These are phyloP conservation scores for Apostichopus parvimensis DNA, from an alignment of 35 echinoderm and acorn worm genomes.

Conservation along the genomic window DNA sequence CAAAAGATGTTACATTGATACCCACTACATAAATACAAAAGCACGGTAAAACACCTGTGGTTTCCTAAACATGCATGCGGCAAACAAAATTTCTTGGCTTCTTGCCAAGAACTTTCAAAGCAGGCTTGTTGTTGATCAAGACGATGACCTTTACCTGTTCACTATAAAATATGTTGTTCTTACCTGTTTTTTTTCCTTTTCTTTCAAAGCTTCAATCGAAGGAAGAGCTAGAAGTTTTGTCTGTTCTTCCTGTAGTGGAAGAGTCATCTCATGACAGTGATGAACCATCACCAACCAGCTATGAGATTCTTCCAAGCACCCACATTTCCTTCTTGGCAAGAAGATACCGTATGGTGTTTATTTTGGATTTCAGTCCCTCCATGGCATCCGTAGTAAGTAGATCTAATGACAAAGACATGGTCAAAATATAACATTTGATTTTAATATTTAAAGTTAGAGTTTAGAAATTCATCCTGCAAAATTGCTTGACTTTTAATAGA, in stretches of 20 bases:
- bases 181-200: neutral
- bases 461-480: neutral
- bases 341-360: constrained; percentile 81
- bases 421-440: neutral
- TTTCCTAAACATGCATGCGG: too few relatives aligned
- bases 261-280: neutral
- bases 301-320: constrained; percentile 72
- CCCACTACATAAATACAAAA: too few relatives aligned
- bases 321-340: constrained; percentile 94
- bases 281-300: constrained; percentile 16
- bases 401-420: neutral
- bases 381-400: constrained; percentile 84
- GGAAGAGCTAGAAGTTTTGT: constrained; percentile 93
- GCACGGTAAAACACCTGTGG: too few relatives aligned
- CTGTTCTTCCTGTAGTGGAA: constrained; percentile 62
- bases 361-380: constrained; percentile 86
- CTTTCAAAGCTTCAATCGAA: constrained; percentile 64
- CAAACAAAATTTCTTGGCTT: too few relatives aligned
- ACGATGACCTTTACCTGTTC: neutral
- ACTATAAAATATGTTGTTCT: neutral
- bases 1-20: too few relatives aligned
- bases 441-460: neutral
- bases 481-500: too few relatives aligned
- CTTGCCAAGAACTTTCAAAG: too few relatives aligned
- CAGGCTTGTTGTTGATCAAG: too few relatives aligned